Evolutionary conservation across 2,888 invertebrate genomes (phyloP).

Genomic region (Lepeophtheirus nordmannii): DNA sequence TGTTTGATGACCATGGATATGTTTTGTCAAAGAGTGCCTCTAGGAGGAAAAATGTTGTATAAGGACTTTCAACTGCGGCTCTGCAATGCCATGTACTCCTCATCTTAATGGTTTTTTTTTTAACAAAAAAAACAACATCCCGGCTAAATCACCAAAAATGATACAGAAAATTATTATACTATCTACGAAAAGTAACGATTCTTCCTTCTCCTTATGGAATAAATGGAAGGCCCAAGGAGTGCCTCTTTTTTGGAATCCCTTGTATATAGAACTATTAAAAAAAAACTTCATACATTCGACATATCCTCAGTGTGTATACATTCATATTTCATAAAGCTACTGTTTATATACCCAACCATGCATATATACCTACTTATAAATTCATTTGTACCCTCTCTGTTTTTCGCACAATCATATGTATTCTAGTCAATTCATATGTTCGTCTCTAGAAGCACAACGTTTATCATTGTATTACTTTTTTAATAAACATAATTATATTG

Average conservation of each 20-base stretch:
- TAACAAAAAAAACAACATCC: not conserved
- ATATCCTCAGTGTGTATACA: no score
- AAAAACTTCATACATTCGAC: no score
- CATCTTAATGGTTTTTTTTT: no score
- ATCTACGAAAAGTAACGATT: no score
- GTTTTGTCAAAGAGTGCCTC: constrained; percentile 53
- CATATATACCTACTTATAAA: no score
- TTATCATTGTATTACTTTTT: not conserved
- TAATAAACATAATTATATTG: not conserved
- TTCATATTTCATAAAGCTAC: no score
- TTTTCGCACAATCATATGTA: not conserved
- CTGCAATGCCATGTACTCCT: constrained; percentile 47
- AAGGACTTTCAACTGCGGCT: constrained; percentile 53
- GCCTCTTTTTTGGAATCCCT: no score
- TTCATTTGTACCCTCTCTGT: no score
- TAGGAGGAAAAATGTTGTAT: constrained; percentile 50
- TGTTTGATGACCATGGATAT: constrained; percentile 60
- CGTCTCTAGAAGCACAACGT: not conserved
- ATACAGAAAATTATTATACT: not conserved
- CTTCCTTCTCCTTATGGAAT: no score
- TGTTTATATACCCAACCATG: no score
- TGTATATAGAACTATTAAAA: no score
- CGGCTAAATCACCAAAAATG: not conserved
- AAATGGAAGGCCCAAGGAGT: no score
- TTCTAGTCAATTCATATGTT: constrained; percentile 5